Conservation (phyloP, 2,797 vertebrate species). For the Mycteria americana region DNA sequence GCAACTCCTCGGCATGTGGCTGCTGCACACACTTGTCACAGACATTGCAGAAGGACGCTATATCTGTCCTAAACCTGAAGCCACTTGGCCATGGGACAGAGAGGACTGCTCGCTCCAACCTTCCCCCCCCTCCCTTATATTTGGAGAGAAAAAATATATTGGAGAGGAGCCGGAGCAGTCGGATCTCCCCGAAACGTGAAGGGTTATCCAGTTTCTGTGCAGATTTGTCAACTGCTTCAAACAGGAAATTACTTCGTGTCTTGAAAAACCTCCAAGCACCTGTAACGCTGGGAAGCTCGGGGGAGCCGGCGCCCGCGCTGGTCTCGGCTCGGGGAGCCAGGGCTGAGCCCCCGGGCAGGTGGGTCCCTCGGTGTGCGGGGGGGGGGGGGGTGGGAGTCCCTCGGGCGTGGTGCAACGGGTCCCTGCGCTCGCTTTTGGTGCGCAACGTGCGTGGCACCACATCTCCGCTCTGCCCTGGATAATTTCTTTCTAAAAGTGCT, state of each 20-base stretch:
- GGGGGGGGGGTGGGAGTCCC: not conserved
- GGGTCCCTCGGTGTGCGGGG: not conserved
- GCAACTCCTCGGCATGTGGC: not conserved
- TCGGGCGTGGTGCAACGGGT: fast-evolving
- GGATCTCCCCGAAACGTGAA: not conserved
- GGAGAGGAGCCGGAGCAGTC: not conserved
- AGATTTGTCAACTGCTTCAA: conserved; percentile 20
- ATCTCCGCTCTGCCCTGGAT: fast-evolving
- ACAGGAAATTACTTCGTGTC: not conserved
- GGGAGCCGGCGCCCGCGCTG: not conserved
- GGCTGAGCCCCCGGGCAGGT: not conserved
- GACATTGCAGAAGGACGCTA: fast-evolving
- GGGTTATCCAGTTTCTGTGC: not conserved
- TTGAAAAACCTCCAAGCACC: conserved; percentile 24
- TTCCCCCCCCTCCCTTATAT: not conserved
- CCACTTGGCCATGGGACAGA: not conserved
- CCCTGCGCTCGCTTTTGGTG: fast-evolving
- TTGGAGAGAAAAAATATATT: fast-evolving
- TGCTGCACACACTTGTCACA: fast-evolving
- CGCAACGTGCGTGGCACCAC: not conserved
- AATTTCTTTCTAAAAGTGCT: not conserved
- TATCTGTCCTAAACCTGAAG: not conserved
- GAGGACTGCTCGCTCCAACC: not conserved
- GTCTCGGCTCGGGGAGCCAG: fast-evolving
- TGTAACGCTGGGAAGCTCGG: fast-evolving